Base-by-base conservation (phyloP, 1,140 invertebrate species). In the Trachelipus rathkii region DNA sequence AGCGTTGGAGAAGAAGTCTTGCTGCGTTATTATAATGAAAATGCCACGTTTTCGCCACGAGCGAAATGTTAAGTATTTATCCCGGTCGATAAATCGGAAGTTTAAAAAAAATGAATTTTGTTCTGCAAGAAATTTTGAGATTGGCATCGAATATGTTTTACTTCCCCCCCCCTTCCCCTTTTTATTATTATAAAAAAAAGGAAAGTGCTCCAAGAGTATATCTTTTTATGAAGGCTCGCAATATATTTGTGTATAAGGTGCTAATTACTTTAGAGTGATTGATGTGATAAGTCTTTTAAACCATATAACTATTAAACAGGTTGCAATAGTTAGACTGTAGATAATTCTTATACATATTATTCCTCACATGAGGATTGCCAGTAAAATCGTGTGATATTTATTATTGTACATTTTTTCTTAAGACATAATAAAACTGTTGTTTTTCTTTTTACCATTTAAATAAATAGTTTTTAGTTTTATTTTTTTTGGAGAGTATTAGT, bases 341-440 rank as follows among this genome's bases (percentile, higher is more conserved):
- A 33, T 33, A 33, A 33, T 33, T 33, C 33, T 33, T 33, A 33
- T 33, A 33, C 33, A 33, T 33, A 33, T 33, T 60, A 60, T 15
- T 13, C 50, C 50, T 19, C 11, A 13, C 11, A 60, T 15, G 19
- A 19, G 50, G 50, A 15, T 60, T 60, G 50, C 50, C 50, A 60
- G 50, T 60, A 60, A 60, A 15, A 60, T 60, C 11, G 19, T 60
- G 50, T 60, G 50, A 60, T 60, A 60, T 60, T 60, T 60, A 33
- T 33, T 33, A 33, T 33, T 33, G 33, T 33, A 33, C 33, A 33
- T 33, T 33, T 33, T 33, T 33, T 33, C 33, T 33, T 33, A 33
- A 33, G 33, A 33, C 33, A 33, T 33, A 33, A 33, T 33, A n/a
- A n/a, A n/a, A 33, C 33, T 33, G 33, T 33, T 33, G 1, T 33